Evolutionary conservation across 2,113 vertebrate species (phyloP), one percentile per base, ranked within the genome.

Genomic region (Numida meleagris): DNA sequence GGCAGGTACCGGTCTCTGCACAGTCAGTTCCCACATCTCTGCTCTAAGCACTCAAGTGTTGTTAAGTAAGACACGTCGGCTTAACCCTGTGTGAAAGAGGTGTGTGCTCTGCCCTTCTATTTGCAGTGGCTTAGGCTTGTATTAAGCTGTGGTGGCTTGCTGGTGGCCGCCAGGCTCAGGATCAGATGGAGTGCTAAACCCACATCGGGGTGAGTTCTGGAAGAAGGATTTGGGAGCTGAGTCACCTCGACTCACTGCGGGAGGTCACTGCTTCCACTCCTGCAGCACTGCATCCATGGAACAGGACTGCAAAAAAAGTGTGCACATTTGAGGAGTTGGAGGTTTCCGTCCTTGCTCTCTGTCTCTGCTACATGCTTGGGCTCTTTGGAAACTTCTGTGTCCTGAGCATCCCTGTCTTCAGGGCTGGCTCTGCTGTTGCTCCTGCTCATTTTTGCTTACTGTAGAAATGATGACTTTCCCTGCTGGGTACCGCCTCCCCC

Each of bases 21-120:
- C 79, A 53, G 84, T 73, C 90, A 90, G 94, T 92, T 95, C 80
- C 82, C 59, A 15, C 4, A 6, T 83, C 57, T 46, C 59, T 81
- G 92, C 82, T 94, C 88, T 83, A 55, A 71, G 77, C 87, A 89
- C 81, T 9, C 61, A 46, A 86, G 84, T 89, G 84, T 53, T 91
- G 87, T 93, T 88, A 95, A 94, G 76, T 90, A 90, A 91, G 96
- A 88, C 4, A 3, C 68, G 78, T 83, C 72, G 38, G 95, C 90
- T 96, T 94, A 91, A 70, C 94, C 65, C 94, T 46, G 0, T 0
- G 79, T 77, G 88, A 70, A 86, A 36, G 63, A 76, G 68, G 72
- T 86, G 55, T 1, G 4, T 38, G 45, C 82, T 76, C 63, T 93
- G 53, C 82, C 63, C 72, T 79, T 2, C 0, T 42, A 82, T 88